Percentiles rank a stretch among this genome's conserved stretches.
These are phyloP conservation scores for Reinhardtius hippoglossoides DNA, from an alignment of 2,113 vertebrate genomes.

Conservation along the genomic window DNA sequence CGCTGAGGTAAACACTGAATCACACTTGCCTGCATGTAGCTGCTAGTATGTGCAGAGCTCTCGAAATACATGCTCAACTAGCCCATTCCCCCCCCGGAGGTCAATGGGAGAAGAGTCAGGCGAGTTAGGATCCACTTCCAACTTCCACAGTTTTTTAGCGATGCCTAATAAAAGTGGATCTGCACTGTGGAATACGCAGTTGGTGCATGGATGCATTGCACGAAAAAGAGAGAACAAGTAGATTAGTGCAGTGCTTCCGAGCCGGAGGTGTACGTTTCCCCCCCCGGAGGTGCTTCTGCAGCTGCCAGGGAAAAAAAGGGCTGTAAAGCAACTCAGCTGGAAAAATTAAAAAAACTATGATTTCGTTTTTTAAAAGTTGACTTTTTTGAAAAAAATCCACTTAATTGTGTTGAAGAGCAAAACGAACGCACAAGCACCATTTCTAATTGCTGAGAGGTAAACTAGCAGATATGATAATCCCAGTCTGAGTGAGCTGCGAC, in stretches of 20 bases:
- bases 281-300: neutral
- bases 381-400: neutral
- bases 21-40: too few species aligned
- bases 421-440: neutral
- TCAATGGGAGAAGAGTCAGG: neutral
- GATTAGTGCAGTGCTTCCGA: neutral
- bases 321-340: neutral
- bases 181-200: neutral
- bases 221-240: neutral
- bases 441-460: neutral
- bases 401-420: neutral
- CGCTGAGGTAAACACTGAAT: too few species aligned
- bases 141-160: neutral
- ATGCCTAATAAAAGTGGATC: neutral
- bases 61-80: neutral
- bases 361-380: neutral
- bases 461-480: neutral
- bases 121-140: neutral
- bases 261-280: neutral
- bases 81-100: too few species aligned
- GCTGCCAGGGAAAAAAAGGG: neutral
- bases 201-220: slow-evolving; percentile 1
- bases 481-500: neutral
- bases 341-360: neutral
- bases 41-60: neutral